A percentile compares a stretch with the other conserved stretches of the same genome.
phyloP scores from a whole-genome alignment of 2,113 vertebrate genomes.

The Forbesichthys papilliferus region DNA sequence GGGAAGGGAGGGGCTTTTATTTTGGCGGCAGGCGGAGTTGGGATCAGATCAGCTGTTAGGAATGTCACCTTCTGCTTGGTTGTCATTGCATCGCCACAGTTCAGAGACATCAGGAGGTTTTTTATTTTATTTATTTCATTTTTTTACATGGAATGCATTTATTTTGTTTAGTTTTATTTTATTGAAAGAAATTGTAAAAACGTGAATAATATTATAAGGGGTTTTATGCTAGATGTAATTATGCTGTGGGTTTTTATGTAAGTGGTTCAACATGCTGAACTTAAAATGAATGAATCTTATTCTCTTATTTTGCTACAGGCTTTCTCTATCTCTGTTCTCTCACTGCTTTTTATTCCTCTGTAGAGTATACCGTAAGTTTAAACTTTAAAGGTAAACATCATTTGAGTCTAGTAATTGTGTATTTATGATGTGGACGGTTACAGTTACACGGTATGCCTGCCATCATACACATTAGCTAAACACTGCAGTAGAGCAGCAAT shows the following conservation, averaged over 20 bases:
- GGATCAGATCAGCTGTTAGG: constrained; percentile 48
- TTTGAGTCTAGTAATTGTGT: constrained; percentile 23
- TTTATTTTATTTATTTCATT: constrained; percentile 37
- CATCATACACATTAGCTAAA: constrained; percentile 15
- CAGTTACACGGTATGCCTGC: constrained; percentile 19
- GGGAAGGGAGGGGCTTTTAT: constrained; percentile 19
- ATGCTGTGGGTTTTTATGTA: constrained; percentile 25
- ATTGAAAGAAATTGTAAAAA: background rate
- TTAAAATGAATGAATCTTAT: constrained; percentile 34
- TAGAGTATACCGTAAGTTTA: constrained; percentile 23
- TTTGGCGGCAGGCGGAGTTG: constrained; percentile 32
- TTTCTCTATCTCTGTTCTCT: constrained; percentile 35
- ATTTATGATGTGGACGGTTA: constrained; percentile 43
- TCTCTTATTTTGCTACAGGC: constrained; percentile 43
- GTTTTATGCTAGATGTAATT: constrained; percentile 7
- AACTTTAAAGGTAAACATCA: constrained; percentile 25
- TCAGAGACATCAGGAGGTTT: constrained; percentile 43
- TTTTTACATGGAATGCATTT: constrained; percentile 27
- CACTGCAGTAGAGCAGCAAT: constrained; percentile 6
- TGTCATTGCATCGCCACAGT: constrained; percentile 66
- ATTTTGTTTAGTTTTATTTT: constrained; percentile 21
- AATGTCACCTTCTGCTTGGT: constrained; percentile 67
- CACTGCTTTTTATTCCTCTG: constrained; percentile 16
- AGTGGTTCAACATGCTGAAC: constrained; percentile 28
- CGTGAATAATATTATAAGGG: constrained; percentile 8